These are phyloP conservation scores for Calonectris borealis DNA, from an alignment of 2,113 vertebrate genomes.

Conservation along the genomic window DNA sequence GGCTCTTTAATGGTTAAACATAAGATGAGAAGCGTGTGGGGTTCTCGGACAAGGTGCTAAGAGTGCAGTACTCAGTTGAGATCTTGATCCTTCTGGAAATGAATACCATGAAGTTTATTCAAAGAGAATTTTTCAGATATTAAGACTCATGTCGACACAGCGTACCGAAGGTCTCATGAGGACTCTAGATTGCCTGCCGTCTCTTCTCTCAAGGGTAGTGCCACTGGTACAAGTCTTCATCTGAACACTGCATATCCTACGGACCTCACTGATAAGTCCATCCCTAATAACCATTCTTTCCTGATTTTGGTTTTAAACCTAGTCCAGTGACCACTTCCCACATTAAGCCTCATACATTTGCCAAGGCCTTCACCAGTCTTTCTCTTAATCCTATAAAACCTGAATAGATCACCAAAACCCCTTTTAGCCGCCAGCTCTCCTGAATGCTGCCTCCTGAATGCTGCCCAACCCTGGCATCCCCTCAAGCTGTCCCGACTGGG, in stretches of 20 bases:
- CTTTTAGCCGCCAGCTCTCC: background rate
- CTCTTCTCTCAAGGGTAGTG: background rate
- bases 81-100: background rate
- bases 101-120: background rate
- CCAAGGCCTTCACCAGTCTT: background rate
- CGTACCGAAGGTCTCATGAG: background rate
- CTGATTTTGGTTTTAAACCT: background rate
- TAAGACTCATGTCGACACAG: background rate
- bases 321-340: background rate
- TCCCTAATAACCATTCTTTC: background rate
- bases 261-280: background rate
- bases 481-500: background rate
- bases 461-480: background rate
- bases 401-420: background rate
- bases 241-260: background rate
- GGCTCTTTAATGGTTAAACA: background rate
- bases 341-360: background rate
- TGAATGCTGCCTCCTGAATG: background rate
- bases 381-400: background rate
- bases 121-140: background rate
- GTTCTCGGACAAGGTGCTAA: background rate
- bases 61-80: background rate
- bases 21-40: background rate
- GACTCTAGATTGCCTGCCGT: background rate
- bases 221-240: background rate